Evolutionary conservation across 2,113 vertebrate genomes (phyloP).

Genomic region (Pipa parva): DNA sequence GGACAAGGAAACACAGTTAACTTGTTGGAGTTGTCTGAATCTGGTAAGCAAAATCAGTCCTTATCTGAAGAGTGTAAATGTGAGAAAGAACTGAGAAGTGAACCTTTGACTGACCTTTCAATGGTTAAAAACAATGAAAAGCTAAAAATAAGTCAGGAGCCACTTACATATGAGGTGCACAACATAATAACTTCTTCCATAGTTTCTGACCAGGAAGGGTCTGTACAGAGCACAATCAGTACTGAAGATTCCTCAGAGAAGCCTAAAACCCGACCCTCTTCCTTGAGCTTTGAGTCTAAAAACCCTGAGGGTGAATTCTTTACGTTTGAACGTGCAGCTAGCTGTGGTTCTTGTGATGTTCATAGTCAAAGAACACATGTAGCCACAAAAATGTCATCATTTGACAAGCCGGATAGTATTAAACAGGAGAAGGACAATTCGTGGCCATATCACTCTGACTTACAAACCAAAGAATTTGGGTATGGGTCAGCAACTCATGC

Average conservation of each 20-base stretch:
- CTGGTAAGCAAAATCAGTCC: neutral
- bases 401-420: neutral
- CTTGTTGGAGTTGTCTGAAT: neutral
- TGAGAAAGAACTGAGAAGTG: neutral
- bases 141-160: too few species aligned
- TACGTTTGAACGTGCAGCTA: slow-evolving; percentile 55
- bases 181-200: neutral
- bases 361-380: slow-evolving; percentile 48
- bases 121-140: neutral
- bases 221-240: neutral
- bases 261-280: slow-evolving; percentile 64
- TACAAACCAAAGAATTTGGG: slow-evolving; percentile 53
- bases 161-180: too few species aligned
- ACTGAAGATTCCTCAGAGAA: slow-evolving; percentile 53
- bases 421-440: slow-evolving; percentile 41
- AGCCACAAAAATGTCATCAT: neutral
- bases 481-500: slow-evolving; percentile 59
- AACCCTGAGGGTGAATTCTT: slow-evolving; percentile 56
- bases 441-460: slow-evolving; percentile 49
- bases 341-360: slow-evolving; percentile 48
- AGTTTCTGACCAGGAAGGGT: neutral
- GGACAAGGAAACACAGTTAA: neutral
- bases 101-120: neutral
- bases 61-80: neutral
- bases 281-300: slow-evolving; percentile 65